Conservation (phyloP, 2,888 invertebrate genomes). For the Eilema sororculum region DNA sequence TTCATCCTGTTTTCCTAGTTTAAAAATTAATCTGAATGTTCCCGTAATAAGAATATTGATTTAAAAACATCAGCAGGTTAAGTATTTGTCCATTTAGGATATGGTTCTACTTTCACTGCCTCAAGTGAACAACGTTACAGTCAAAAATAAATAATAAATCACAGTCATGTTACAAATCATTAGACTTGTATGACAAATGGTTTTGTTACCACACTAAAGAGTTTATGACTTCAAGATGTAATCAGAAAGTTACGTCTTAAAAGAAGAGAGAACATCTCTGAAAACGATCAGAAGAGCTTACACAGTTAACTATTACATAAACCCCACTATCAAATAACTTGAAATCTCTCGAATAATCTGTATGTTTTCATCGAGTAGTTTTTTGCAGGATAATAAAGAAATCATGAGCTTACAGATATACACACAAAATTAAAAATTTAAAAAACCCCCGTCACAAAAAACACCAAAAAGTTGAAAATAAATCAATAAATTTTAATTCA, state of each 20-base stretch:
- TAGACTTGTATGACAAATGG: slow-evolving; percentile 36
- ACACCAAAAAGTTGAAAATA: too few relatives aligned
- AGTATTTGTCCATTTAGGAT: slow-evolving; percentile 3
- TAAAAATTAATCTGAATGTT: background rate
- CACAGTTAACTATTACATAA: slow-evolving; percentile 6
- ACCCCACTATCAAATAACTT: background rate
- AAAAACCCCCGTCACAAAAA: too few relatives aligned
- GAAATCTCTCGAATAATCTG: background rate
- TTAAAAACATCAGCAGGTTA: background rate
- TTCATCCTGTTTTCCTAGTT: background rate
- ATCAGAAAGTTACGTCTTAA: slow-evolving; percentile 28
- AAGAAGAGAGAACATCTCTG: slow-evolving; percentile 6
- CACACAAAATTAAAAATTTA: background rate
- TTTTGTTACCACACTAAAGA: slow-evolving; percentile 28
- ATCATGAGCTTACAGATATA: background rate
- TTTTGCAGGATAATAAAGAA: background rate
- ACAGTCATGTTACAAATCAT: slow-evolving; percentile 27
- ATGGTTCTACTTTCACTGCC: slow-evolving; percentile 14
- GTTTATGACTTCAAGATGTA: slow-evolving; percentile 31
- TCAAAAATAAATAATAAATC: slow-evolving; percentile 25
- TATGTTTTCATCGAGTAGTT: background rate
- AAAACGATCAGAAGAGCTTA: slow-evolving; percentile 16
- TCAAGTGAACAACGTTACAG: background rate
- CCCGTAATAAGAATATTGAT: background rate
- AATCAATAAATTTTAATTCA: too few relatives aligned